Conservation (phyloP, 2,113 vertebrate genomes). For the Tupaia chinensis region DNA sequence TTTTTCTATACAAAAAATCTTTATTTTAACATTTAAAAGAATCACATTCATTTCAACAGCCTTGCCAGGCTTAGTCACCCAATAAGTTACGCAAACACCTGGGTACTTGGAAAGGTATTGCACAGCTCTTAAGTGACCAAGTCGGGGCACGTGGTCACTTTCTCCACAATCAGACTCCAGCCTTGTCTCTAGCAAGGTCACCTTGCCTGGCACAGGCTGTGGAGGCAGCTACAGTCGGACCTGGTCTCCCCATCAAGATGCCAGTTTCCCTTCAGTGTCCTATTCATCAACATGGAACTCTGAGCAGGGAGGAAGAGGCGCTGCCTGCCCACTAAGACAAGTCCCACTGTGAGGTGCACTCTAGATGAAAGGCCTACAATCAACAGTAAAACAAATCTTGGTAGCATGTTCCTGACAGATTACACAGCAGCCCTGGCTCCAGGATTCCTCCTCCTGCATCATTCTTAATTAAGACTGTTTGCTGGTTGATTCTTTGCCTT, state of each 20-base stretch:
- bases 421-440: slow-evolving; percentile 69
- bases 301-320: slow-evolving; percentile 3
- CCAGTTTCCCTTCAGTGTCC: neutral
- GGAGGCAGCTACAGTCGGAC: neutral
- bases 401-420: slow-evolving; percentile 32
- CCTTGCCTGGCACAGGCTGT: neutral
- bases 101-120: slow-evolving; percentile 79
- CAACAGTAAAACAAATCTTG: too few species aligned
- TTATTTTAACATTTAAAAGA: slow-evolving; percentile 72
- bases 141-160: neutral
- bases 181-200: too few species aligned
- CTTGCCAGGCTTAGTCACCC: slow-evolving; percentile 72
- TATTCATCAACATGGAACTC: neutral
- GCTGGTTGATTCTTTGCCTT: slow-evolving; percentile 68
- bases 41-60: slow-evolving; percentile 57
- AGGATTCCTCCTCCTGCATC: neutral
- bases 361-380: fast-evolving
- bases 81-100: slow-evolving; percentile 75
- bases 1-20: neutral
- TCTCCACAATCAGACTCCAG: neutral
- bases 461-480: slow-evolving; percentile 17
- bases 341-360: neutral
- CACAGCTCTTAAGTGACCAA: slow-evolving; percentile 70
- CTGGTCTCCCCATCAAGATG: neutral
- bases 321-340: neutral